Percentiles rank a stretch among this genome's conserved stretches.
Evolutionary conservation across 2,113 vertebrate genomes (phyloP).

Genomic region (Takifugu bimaculatus): DNA sequence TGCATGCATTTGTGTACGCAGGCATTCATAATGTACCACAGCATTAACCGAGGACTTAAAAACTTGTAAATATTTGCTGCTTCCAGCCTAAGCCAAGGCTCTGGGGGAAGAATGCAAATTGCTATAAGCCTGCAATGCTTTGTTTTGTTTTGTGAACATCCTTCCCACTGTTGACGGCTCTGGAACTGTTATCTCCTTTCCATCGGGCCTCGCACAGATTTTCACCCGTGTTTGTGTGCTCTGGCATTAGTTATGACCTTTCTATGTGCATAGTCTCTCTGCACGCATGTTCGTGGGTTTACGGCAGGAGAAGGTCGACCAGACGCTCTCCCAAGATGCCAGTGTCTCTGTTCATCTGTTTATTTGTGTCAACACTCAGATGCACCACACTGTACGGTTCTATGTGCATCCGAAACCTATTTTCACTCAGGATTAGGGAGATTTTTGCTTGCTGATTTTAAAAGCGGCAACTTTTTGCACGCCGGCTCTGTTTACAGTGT

Average conservation of each 20-base stretch:
- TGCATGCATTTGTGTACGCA: background rate
- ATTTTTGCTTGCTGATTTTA: background rate
- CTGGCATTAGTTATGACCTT: no score
- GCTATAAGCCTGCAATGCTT: constrained; percentile 16
- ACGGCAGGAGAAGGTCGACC: no score
- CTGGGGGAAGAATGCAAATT: constrained; percentile 44
- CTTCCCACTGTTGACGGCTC: background rate
- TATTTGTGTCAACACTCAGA: no score
- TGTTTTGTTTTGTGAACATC: background rate
- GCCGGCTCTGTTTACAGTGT: constrained; percentile 5
- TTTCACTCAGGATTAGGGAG: background rate
- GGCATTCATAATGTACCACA: no score
- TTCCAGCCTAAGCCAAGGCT: constrained; percentile 28
- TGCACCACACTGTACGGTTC: no score
- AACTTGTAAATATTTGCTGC: background rate
- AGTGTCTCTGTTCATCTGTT: no score
- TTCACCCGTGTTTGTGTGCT: no score
- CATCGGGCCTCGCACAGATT: no score
- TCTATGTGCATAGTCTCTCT: no score
- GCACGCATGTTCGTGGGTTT: no score
- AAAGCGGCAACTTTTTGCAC: background rate
- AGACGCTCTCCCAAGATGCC: no score
- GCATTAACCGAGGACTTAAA: background rate
- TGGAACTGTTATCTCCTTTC: background rate
- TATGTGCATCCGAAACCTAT: no score